Evolutionary conservation across 2,797 vertebrate genomes (phyloP).

Genomic region (Glyptemys insculpta): DNA sequence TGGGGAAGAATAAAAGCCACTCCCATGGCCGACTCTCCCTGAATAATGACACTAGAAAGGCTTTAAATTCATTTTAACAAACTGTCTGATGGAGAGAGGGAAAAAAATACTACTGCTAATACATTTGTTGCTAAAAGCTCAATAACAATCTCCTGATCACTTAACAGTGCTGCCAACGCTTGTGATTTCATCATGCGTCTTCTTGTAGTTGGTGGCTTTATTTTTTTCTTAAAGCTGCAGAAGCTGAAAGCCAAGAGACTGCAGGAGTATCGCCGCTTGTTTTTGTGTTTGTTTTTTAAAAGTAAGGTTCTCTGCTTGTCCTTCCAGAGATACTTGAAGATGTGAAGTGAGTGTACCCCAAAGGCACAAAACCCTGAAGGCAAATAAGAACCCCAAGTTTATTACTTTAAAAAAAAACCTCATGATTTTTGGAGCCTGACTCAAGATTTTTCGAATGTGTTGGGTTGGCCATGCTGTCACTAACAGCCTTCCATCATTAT

Average conservation of each 20-base stretch:
- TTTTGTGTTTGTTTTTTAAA: background rate
- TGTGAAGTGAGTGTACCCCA: background rate
- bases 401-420: background rate
- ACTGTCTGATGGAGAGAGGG: background rate
- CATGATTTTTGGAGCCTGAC: background rate
- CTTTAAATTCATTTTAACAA: background rate
- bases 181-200: background rate
- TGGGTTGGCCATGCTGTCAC: background rate
- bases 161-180: background rate
- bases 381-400: background rate
- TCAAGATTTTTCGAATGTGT: background rate
- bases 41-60: background rate
- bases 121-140: background rate
- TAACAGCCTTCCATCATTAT: background rate
- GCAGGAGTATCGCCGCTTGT: background rate
- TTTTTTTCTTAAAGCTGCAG: background rate
- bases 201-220: background rate
- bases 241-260: background rate
- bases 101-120: background rate
- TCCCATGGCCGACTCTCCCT: background rate
- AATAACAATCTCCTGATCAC: background rate
- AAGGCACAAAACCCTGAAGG: background rate
- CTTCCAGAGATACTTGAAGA: background rate
- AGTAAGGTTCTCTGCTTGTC: background rate
- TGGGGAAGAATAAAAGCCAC: conserved; percentile 3